A percentile compares a stretch with the other conserved stretches of the same genome.
These are phyloP conservation scores for Carcina quercana DNA, from an alignment of 2,888 invertebrate species.

Conservation along the genomic window DNA sequence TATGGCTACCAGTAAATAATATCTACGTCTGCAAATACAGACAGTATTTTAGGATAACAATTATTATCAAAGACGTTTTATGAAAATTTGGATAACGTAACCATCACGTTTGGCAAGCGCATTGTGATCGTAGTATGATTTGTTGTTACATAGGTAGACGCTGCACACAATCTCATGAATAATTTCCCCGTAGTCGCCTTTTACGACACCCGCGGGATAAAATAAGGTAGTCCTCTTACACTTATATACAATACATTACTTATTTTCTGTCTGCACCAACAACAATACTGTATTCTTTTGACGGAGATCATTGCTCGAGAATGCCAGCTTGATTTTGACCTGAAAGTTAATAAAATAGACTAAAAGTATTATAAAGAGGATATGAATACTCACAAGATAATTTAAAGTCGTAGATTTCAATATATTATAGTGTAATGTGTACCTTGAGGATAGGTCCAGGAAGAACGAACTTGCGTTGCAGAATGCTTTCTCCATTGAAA, in stretches of 20 bases:
- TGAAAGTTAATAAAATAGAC: constrained; percentile 36
- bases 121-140: too few relatives aligned
- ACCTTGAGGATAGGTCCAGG: constrained; percentile 78
- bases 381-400: neutral
- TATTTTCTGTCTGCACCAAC: constrained; percentile 87
- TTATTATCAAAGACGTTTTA: too few relatives aligned
- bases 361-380: neutral
- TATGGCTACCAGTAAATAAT: constrained; percentile 87
- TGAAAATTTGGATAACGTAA: too few relatives aligned
- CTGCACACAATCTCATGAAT: too few relatives aligned
- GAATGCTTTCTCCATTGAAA: constrained; percentile 89
- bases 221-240: too few relatives aligned
- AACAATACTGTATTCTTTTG: constrained; percentile 86
- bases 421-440: constrained; percentile 1
- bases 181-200: too few relatives aligned
- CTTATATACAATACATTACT: too few relatives aligned
- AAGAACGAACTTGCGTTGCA: constrained; percentile 85
- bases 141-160: neutral
- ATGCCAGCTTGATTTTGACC: constrained; percentile 90
- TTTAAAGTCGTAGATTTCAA: neutral
- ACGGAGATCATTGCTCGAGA: constrained; percentile 86
- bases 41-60: neutral
- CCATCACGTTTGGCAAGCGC: too few relatives aligned
- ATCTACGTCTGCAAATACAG: constrained; percentile 78
- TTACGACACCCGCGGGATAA: too few relatives aligned